A percentile compares a stretch with the other conserved stretches of the same genome.
phyloP scores from a whole-genome alignment of 1,140 invertebrate species.

The Brachionus rubens region DNA sequence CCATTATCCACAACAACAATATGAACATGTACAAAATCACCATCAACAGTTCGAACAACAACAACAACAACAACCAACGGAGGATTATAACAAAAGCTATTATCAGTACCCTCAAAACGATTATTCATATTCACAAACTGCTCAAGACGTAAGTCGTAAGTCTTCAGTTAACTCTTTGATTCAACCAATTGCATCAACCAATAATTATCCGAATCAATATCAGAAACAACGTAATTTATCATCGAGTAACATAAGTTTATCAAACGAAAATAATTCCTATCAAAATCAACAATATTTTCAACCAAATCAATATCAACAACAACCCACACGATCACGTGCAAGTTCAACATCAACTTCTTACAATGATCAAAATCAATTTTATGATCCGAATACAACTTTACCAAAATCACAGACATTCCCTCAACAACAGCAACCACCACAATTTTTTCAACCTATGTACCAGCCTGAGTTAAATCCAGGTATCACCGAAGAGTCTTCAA shows the following conservation, averaged over 20 bases:
- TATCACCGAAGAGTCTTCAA: not conserved
- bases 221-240: not conserved
- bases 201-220: not conserved
- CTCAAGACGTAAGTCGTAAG: not conserved
- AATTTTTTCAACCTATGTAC: not conserved
- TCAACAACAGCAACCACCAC: too few species aligned
- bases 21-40: too few species aligned
- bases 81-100: not conserved
- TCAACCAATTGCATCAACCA: not conserved
- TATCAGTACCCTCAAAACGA: not conserved
- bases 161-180: not conserved
- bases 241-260: not conserved
- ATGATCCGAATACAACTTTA: not conserved
- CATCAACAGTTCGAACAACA: too few species aligned
- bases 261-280: too few species aligned
- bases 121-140: not conserved
- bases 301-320: not conserved
- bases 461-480: not conserved
- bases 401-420: slow-evolving; percentile 5
- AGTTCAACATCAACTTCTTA: not conserved
- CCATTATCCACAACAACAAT: not conserved
- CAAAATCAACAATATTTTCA: not conserved
- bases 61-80: too few species aligned
- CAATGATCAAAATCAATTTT: not conserved
- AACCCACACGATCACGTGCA: not conserved